Base-by-base conservation (phyloP, 2,113 vertebrate species). In the Paramisgurnus dabryanus region DNA sequence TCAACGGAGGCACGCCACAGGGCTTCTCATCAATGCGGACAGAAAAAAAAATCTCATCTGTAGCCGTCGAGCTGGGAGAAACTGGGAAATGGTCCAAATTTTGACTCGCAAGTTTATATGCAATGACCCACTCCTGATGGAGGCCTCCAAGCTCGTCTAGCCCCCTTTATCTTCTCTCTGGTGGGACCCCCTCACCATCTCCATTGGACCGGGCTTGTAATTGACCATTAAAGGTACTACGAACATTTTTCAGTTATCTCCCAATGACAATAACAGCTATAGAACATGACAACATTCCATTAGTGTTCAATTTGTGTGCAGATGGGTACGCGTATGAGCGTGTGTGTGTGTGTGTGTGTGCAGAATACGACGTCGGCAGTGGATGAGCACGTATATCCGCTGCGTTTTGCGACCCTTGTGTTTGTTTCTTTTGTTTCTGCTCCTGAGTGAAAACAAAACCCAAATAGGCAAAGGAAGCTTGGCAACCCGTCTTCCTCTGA, bases 91-190 rank as follows among this genome's bases (percentile, higher is more conserved):
- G 71, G 78, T 87, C 87, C 87, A 87, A 82, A 80, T 72, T 83
- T 77, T 76, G 66, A 70, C 81, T 85, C 77, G 57, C 81, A 77
- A 85, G 85, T 83, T 86, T 83, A 80, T 87, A 83, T 49, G 76
- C 81, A 85, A 82, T 86, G 85, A 85, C 85, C 85, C 82, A 81
- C 81, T 82, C 80, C 70, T 85, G 87, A 86, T 84, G 83, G 83
- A 73, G 82, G 85, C 84, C 81, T 86, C 84, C 66, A 80, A 84
- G 83, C 83, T 85, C 85, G 78, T 87, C 85, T 83, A 82, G 74
- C 22, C 68, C 78, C 79, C 80, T 82, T 79, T 81, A 85, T 82
- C 81, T 64, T 70, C 77, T 73, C 83, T 86, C 87, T 70, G 75
- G 82, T 80, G 85, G 85, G 87, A 82, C 66, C 71, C 41, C 72